Conservation (phyloP, 2,113 vertebrate species). For the Vanacampus margaritifer region DNA sequence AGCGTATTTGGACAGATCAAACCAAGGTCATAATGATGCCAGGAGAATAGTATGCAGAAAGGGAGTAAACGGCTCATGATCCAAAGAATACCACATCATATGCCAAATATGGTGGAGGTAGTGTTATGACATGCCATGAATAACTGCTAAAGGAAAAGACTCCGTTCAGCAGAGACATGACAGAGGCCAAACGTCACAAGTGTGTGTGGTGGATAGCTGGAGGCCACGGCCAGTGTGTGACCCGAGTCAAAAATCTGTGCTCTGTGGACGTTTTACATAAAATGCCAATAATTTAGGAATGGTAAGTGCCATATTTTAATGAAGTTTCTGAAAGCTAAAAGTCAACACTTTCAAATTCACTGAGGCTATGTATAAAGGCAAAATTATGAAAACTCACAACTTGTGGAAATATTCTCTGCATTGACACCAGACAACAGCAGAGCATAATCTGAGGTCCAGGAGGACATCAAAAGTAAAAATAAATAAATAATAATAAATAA, state of each 20-base stretch:
- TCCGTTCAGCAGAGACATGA: background rate
- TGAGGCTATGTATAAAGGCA: background rate
- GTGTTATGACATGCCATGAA: background rate
- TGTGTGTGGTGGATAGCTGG: background rate
- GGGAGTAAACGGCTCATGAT: background rate
- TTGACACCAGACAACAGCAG: background rate
- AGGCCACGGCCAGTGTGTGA: background rate
- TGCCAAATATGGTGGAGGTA: background rate
- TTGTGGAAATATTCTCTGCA: background rate
- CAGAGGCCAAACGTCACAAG: background rate
- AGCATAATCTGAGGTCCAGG: background rate
- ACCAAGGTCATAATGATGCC: background rate
- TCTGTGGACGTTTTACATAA: background rate
- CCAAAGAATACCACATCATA: background rate
- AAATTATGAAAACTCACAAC: background rate
- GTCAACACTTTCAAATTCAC: background rate
- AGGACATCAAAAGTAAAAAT: background rate
- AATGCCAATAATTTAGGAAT: background rate
- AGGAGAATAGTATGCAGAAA: background rate
- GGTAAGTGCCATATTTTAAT: background rate
- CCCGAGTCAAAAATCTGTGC: background rate
- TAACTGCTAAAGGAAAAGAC: background rate
- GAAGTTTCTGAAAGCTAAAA: background rate
- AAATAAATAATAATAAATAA: background rate
- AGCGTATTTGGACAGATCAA: background rate